These are phyloP conservation scores for Cephus pygmeus DNA, from an alignment of 2,888 invertebrate genomes.

Conservation along the genomic window DNA sequence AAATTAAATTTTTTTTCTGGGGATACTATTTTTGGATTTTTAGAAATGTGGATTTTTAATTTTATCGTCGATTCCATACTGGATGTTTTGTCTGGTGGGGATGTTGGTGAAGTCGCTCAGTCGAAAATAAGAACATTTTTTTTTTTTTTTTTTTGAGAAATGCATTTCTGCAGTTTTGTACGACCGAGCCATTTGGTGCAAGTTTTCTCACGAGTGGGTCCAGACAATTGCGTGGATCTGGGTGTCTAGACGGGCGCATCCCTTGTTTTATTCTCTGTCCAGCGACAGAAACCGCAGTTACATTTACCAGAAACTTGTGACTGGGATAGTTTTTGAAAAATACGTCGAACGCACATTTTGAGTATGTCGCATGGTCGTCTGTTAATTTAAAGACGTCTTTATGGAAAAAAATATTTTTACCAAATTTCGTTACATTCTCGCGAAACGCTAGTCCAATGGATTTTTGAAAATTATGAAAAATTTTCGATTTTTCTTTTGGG, in stretches of 20 bases:
- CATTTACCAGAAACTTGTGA: conserved; percentile 48
- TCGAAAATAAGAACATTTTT: neutral
- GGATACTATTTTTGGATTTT: no score
- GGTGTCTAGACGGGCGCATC: conserved; percentile 59
- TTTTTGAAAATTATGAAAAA: conserved; percentile 7
- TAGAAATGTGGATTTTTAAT: no score
- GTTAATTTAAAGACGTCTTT: neutral
- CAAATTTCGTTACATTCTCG: neutral
- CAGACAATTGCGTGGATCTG: conserved; percentile 62
- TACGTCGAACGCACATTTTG: neutral
- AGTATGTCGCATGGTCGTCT: neutral
- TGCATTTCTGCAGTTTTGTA: conserved; percentile 33
- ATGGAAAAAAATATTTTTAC: neutral
- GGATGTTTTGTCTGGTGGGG: neutral
- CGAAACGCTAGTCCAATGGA: neutral
- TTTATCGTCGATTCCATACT: neutral
- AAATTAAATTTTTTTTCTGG: neutral
- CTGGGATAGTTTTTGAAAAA: conserved; percentile 1
- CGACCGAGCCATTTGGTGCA: conserved; percentile 18
- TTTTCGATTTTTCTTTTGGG: neutral
- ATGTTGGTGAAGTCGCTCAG: no score
- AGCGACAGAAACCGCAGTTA: conserved; percentile 24
- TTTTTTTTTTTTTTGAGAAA: conserved; percentile 12
- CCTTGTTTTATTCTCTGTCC: conserved; percentile 37
- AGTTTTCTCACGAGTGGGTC: conserved; percentile 47